These are phyloP conservation scores for Cheirogaleus major DNA, from an alignment of 2,797 vertebrate species.

Conservation along the genomic window DNA sequence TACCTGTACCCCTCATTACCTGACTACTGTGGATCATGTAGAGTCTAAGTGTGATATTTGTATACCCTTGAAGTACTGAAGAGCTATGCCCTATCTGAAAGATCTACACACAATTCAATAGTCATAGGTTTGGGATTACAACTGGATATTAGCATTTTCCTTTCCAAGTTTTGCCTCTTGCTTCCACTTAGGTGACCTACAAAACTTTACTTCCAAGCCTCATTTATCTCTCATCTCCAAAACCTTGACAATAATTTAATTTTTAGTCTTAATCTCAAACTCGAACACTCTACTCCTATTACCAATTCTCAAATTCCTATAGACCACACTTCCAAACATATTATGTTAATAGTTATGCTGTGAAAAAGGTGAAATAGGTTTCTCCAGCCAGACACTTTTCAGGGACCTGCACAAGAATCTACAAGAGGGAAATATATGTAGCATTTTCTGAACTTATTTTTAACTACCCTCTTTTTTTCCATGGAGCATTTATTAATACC, in stretches of 20 bases:
- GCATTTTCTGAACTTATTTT: constrained; percentile 68
- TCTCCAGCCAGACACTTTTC: constrained; percentile 35
- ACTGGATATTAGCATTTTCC: background rate
- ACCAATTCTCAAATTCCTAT: constrained; percentile 24
- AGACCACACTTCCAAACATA: background rate
- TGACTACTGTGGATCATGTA: background rate
- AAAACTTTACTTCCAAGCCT: background rate
- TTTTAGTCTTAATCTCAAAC: constrained; percentile 14
- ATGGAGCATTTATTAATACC: constrained; percentile 59
- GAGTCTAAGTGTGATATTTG: background rate
- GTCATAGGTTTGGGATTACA: background rate
- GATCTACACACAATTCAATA: background rate
- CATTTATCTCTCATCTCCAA: constrained; percentile 22
- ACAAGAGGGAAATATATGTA: constrained; percentile 40
- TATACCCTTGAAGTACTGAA: background rate
- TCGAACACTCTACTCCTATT: background rate
- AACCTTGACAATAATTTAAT: background rate
- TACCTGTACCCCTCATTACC: background rate
- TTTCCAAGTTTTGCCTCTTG: constrained; percentile 26
- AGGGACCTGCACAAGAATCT: constrained; percentile 24
- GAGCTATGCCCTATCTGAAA: background rate
- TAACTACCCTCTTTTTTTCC: background rate
- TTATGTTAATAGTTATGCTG: background rate
- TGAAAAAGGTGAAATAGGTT: constrained; percentile 2
- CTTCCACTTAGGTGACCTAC: background rate